Percentiles rank a stretch among this genome's conserved stretches.
These are phyloP conservation scores for Gonocerus acuteangulatus DNA, from an alignment of 2,888 invertebrate species.

Conservation along the genomic window DNA sequence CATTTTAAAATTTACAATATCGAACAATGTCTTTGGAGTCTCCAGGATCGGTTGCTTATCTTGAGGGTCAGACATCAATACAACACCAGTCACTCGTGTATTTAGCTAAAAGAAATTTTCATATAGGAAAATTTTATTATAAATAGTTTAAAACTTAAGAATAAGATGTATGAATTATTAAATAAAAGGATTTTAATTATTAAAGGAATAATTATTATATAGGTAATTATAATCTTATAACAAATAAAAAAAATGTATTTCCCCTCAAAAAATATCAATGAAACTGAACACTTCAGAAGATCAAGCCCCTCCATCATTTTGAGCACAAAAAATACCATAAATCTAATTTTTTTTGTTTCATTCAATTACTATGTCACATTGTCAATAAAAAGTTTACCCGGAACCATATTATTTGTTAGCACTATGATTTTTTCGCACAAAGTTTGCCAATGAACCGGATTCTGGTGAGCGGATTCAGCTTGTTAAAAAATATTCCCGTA, in stretches of 20 bases:
- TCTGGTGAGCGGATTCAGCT: too few species aligned
- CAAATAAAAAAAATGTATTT: neutral
- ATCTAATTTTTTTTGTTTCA: too few species aligned
- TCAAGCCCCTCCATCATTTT: too few species aligned
- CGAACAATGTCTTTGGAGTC: neutral
- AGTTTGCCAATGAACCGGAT: too few species aligned
- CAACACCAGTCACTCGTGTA: neutral
- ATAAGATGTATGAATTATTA: neutral
- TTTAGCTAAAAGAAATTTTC: neutral
- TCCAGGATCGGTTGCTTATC: neutral
- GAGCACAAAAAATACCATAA: too few species aligned
- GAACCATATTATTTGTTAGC: too few species aligned
- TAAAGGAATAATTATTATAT: neutral
- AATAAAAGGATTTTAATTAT: neutral
- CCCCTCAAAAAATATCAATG: too few species aligned
- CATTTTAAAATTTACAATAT: neutral
- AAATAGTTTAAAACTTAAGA: neutral
- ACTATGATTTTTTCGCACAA: too few species aligned
- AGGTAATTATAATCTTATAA: neutral
- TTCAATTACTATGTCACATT: too few species aligned
- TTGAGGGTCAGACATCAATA: neutral
- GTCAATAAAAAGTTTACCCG: too few species aligned
- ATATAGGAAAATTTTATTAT: neutral
- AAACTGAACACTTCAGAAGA: too few species aligned
- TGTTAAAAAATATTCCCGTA: too few species aligned